These are phyloP conservation scores for Xiphorhynchus elegans DNA, from an alignment of 2,113 vertebrate genomes.

Conservation along the genomic window DNA sequence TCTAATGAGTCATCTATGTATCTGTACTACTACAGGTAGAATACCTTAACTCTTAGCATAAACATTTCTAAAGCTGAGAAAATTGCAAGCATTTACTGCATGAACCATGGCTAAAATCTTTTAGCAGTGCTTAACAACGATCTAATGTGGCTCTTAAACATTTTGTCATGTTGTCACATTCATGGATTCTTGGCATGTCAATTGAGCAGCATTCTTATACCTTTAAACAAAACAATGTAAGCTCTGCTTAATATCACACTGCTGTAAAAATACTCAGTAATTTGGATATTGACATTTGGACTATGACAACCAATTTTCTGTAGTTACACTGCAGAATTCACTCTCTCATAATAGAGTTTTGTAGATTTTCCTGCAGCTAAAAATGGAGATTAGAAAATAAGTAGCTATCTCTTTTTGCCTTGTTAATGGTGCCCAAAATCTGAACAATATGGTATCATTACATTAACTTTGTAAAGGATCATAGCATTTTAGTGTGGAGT, in stretches of 20 bases:
- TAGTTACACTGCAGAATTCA: not conserved
- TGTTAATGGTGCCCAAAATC: constrained; percentile 38
- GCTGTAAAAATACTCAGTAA: not conserved
- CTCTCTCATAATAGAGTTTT: not conserved
- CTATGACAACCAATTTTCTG: not conserved
- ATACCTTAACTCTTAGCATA: not conserved
- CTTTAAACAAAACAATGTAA: not conserved
- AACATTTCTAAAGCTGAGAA: not conserved
- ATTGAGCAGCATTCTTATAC: not conserved
- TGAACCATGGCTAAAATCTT: not conserved
- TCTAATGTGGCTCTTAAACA: not conserved
- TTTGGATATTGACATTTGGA: not conserved
- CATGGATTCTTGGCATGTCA: not conserved
- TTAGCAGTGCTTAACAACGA: not conserved
- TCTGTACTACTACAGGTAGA: not conserved
- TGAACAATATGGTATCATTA: constrained; percentile 9
- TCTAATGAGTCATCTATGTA: not conserved
- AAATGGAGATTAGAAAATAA: not conserved
- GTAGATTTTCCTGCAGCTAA: not conserved
- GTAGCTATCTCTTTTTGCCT: not conserved
- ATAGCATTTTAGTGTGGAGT: constrained; percentile 48
- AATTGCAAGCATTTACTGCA: not conserved
- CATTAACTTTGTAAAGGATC: constrained; percentile 26
- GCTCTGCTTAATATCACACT: rapidly evolving
- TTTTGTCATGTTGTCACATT: not conserved